Base-by-base conservation (phyloP, 2,888 invertebrate species). In the Tetanocera ferruginea region DNA sequence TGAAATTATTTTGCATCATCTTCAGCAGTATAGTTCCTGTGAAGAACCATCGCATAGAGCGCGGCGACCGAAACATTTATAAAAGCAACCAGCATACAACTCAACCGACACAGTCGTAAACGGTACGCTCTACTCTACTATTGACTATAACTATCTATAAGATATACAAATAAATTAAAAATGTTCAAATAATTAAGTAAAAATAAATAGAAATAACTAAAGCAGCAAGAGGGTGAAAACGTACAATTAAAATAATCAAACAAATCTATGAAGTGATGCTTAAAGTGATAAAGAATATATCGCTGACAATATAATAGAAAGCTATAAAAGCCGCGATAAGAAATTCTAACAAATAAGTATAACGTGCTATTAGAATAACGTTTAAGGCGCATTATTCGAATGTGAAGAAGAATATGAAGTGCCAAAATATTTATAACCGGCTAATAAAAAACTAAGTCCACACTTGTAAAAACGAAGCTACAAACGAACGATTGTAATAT, bases 41-140 rank as follows among this genome's bases (percentile, higher is more conserved):
- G 14, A 60, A 60, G 28, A 43, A 43, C 43, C 43, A 43, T 43
- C 43, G 43, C 43, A 43, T 43, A 11, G 23, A 14, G 49, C 49
- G 51, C n/a, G 19, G 25, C 51, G 14, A n/a, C n/a, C n/a, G n/a
- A n/a, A n/a, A n/a, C 31, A 55, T 71, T 71, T 71, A 55, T 71
- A 71, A 55, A 71, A 71, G 71, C 71, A 55, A 34, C 31, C 71
- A 55, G 52, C 71, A 55, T 28, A 6, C 3, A 37, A 8, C 28
- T 17, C 52, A 9, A 0, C 17, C 19, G 23, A 11, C 71, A n/a
- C 71, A 71, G 71, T 71, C 55, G 52, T 14, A 19, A 5, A 19
- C 67, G 67, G 34, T n/a, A 11, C 55, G 55, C 28, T 69, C 17
- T 69, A 67, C 23, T 51, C 28, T 11, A 60, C 25, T 25, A 28